Base-by-base conservation (phyloP, 2,888 invertebrate genomes). In the Drosophila niveifrons region DNA sequence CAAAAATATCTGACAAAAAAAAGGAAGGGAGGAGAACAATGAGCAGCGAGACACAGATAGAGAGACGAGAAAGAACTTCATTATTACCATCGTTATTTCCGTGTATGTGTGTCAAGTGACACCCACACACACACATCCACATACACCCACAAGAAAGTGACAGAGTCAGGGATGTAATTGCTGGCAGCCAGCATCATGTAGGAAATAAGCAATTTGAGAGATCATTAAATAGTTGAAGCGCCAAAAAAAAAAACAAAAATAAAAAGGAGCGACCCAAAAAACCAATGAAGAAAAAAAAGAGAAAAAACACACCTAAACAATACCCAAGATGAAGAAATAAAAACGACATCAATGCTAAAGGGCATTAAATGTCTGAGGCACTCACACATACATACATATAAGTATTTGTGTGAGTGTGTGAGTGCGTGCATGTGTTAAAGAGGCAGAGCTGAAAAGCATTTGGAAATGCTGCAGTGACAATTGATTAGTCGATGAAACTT, bases 151-250 rank as follows among this genome's bases (percentile, higher is more conserved):
- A 65, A 63, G 64, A 36, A 62, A 61, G 41, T 43, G 57, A 41
- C 62, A 57, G 57, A 55, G 59, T 17, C 68, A 41, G 72, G 58
- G 69, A 68, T 75, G 83, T 83, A 83, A 86, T 82, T 82, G 82
- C 75, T 81, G 77, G 59, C 77, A 72, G 78, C 66, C 82, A 78
- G 82, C 82, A 75, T 77, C 68, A 77, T 82, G 88, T 80, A 83
- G 83, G 88, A 83, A 88, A 83, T 85, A 88, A 88, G 86, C 85
- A 88, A 88, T 86, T 85, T 85, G 81, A 80, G 81, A 80, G 86
- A 88, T 86, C 85, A 86, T 86, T 86, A 86, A 86, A 88, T 88
- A 85, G 85, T 85, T 85, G 67, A 85, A 75, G 78, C 78, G 78
- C 52, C 72, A 75, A 72, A 72, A 64, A 69, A 83, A 72, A 75